Conservation (phyloP, 2,113 vertebrate species). For the Engraulis encrasicolus region DNA sequence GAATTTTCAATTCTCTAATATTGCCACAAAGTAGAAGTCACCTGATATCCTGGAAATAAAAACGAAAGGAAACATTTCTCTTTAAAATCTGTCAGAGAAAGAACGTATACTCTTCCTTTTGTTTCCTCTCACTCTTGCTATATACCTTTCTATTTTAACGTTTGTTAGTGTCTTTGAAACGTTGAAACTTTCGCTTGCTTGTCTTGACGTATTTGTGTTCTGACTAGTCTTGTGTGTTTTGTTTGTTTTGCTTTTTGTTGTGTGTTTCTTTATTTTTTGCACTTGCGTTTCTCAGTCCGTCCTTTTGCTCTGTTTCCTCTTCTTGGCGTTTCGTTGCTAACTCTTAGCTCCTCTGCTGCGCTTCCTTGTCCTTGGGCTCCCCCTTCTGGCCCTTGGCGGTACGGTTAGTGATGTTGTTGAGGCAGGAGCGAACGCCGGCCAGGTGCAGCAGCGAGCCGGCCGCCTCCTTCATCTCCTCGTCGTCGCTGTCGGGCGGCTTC, state of each 20-base stretch:
- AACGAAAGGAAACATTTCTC: slow-evolving; percentile 60
- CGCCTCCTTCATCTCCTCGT: slow-evolving; percentile 91
- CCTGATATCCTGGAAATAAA: slow-evolving; percentile 87
- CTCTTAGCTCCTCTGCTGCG: slow-evolving; percentile 82
- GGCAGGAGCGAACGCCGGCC: slow-evolving; percentile 84
- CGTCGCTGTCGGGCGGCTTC: slow-evolving; percentile 63
- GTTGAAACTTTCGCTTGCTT: too few relatives aligned
- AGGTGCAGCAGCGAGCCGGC: slow-evolving; percentile 87
- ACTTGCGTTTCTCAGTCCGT: slow-evolving; percentile 59
- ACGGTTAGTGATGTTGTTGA: slow-evolving; percentile 91
- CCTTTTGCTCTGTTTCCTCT: too few relatives aligned
- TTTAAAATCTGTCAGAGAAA: slow-evolving; percentile 80
- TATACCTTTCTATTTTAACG: slow-evolving; percentile 69
- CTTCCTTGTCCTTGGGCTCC: slow-evolving; percentile 82
- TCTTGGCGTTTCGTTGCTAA: too few relatives aligned
- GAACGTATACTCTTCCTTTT: slow-evolving; percentile 62
- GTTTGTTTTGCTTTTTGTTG: too few relatives aligned
- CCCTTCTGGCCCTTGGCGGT: slow-evolving; percentile 88
- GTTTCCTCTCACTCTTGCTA: slow-evolving; percentile 64
- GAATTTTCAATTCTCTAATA: slow-evolving; percentile 71
- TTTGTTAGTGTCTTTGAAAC: background rate
- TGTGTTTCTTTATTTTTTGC: slow-evolving; percentile 54
- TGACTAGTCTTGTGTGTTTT: too few relatives aligned
- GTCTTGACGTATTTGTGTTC: too few relatives aligned
- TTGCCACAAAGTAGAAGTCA: slow-evolving; percentile 93